These are phyloP conservation scores for Dendrolimus kikuchii DNA, from an alignment of 1,140 invertebrate species.

Conservation along the genomic window DNA sequence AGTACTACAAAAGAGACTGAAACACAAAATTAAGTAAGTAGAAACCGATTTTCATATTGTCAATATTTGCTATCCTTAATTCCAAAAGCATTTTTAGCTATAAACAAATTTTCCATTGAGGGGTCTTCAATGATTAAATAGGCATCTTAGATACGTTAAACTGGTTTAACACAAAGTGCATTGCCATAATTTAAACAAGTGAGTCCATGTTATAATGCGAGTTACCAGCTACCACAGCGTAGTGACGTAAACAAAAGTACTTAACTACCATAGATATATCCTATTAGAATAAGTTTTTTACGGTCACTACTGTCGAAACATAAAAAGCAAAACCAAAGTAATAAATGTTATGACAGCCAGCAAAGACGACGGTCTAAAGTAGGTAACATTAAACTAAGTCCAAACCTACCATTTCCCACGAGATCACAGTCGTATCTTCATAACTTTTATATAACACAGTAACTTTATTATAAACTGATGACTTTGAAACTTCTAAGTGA, in stretches of 20 bases:
- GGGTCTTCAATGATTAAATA: not conserved
- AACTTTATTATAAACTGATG: slow-evolving; percentile 34
- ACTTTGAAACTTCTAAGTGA: slow-evolving; percentile 28
- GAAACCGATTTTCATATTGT: no score
- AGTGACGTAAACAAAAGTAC: not conserved
- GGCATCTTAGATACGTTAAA: not conserved
- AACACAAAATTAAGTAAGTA: no score
- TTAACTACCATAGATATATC: no score
- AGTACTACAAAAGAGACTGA: no score
- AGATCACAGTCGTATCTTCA: slow-evolving; percentile 13
- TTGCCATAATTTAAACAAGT: no score
- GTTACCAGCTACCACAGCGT: not conserved
- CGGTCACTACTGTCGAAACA: not conserved
- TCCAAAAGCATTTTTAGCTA: no score
- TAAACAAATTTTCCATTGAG: no score
- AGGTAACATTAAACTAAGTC: not conserved
- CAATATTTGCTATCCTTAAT: no score
- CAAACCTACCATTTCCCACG: slow-evolving; percentile 8
- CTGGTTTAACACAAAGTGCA: not conserved
- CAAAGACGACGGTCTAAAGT: no score
- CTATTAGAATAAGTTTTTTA: no score
- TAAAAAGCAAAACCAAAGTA: not conserved
- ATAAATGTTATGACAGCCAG: no score
- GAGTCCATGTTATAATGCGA: not conserved
- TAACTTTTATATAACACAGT: slow-evolving; percentile 21